Percentiles rank a stretch among this genome's conserved stretches.
Conservation (phyloP, 2,113 vertebrate species). For the Puffinus mauretanicus region DNA sequence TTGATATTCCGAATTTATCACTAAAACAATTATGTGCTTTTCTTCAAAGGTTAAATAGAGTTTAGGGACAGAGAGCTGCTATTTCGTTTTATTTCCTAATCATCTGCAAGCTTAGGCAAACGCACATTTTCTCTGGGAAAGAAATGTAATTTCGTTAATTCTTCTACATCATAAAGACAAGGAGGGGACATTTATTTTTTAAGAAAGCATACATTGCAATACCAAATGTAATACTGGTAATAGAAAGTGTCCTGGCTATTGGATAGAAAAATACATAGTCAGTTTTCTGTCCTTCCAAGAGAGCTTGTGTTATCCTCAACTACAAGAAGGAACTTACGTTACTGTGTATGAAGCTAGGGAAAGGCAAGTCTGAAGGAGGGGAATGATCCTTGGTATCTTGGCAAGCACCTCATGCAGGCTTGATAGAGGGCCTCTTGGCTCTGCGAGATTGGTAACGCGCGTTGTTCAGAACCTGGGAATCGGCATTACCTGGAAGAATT, state of each 20-base stretch:
- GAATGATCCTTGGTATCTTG: background rate
- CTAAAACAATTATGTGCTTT: background rate
- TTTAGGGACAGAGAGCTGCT: background rate
- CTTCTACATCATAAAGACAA: background rate
- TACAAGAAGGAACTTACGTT: background rate
- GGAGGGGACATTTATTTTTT: background rate
- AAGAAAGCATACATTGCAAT: background rate
- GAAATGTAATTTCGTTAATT: background rate
- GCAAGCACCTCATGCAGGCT: background rate
- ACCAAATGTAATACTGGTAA: background rate
- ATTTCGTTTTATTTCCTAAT: background rate
- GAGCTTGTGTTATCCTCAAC: background rate
- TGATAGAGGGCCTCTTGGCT: background rate
- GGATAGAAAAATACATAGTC: background rate
- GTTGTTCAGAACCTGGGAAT: background rate
- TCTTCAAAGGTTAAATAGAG: background rate
- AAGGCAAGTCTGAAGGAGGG: background rate
- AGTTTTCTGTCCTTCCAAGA: background rate
- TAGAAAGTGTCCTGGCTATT: background rate
- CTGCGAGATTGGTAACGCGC: background rate
- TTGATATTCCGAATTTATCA: background rate
- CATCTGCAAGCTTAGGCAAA: background rate
- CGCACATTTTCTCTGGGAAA: background rate
- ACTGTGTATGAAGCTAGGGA: background rate
- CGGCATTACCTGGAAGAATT: background rate